Conservation (phyloP, 2,113 vertebrate genomes). For the Poicephalus gulielmi region DNA sequence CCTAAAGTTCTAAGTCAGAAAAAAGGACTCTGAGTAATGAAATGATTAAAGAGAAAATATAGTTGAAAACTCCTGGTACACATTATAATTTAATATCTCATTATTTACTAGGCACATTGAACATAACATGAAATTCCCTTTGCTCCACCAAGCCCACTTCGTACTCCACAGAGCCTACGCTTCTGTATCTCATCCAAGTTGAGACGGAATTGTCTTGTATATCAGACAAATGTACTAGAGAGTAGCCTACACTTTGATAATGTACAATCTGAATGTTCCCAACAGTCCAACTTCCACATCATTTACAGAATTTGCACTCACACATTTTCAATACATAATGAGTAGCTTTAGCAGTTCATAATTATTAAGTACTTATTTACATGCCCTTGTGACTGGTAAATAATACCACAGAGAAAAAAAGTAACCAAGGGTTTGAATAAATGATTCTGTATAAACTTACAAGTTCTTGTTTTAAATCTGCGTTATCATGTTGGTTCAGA, state of each 20-base stretch:
- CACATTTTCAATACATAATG: constrained; percentile 15
- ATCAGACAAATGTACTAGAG: constrained; percentile 47
- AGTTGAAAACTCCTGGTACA: constrained; percentile 55
- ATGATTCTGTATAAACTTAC: background rate
- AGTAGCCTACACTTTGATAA: constrained; percentile 39
- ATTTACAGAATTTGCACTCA: constrained; percentile 18
- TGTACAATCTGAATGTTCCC: constrained; percentile 22
- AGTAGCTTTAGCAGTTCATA: constrained; percentile 30
- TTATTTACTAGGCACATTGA: constrained; percentile 59
- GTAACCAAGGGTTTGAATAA: background rate
- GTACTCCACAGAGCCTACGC: constrained; percentile 47
- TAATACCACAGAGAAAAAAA: constrained; percentile 37
- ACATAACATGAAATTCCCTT: constrained; percentile 52
- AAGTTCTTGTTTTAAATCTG: constrained; percentile 35
- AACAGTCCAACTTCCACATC: constrained; percentile 10
- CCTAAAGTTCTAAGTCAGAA: constrained; percentile 31
- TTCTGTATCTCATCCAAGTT: constrained; percentile 41
- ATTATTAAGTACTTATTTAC: constrained; percentile 56
- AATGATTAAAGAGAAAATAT: constrained; percentile 55
- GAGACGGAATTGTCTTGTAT: constrained; percentile 45
- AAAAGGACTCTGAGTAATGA: constrained; percentile 41
- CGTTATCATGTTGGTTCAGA: constrained; percentile 30
- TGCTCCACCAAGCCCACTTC: constrained; percentile 39
- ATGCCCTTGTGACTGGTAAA: constrained; percentile 50
- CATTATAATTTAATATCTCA: constrained; percentile 67